A percentile compares a stretch with the other conserved stretches of the same genome.
phyloP scores from a whole-genome alignment of 2,113 vertebrate species.

The Microcebus ravelobensis region DNA sequence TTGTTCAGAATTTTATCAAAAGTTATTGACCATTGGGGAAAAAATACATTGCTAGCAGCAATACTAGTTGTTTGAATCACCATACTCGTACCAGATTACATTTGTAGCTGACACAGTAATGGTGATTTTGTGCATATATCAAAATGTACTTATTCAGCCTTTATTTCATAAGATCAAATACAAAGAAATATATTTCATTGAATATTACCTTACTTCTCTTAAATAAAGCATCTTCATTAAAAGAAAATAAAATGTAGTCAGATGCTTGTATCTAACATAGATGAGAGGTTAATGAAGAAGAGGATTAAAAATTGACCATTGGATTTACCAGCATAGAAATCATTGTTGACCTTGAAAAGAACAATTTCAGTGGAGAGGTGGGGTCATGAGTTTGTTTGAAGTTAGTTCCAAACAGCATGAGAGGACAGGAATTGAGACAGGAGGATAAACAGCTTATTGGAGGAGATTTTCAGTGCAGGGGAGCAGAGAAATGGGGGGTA shows the following conservation, averaged over 20 bases:
- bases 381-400: slow-evolving; percentile 43
- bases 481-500: background rate
- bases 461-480: background rate
- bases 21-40: background rate
- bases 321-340: slow-evolving; percentile 22
- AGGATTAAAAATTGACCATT: background rate
- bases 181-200: background rate
- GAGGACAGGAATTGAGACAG: background rate
- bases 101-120: background rate
- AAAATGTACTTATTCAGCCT: background rate
- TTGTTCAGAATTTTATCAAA: background rate
- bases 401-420: slow-evolving; percentile 33
- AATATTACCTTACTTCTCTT: background rate
- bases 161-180: background rate
- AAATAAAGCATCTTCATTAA: background rate
- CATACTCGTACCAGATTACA: background rate
- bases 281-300: background rate
- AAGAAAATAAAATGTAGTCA: background rate
- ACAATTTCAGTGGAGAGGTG: background rate
- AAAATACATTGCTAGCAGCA: background rate
- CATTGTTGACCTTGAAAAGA: slow-evolving; percentile 26
- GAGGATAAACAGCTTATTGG: slow-evolving; percentile 7
- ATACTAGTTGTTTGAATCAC: background rate
- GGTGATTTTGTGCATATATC: background rate
- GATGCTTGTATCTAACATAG: background rate